Percentiles rank a stretch among this genome's conserved stretches.
These are phyloP conservation scores for Bombus haemorrhoidalis DNA, from an alignment of 1,140 invertebrate species.

Conservation along the genomic window DNA sequence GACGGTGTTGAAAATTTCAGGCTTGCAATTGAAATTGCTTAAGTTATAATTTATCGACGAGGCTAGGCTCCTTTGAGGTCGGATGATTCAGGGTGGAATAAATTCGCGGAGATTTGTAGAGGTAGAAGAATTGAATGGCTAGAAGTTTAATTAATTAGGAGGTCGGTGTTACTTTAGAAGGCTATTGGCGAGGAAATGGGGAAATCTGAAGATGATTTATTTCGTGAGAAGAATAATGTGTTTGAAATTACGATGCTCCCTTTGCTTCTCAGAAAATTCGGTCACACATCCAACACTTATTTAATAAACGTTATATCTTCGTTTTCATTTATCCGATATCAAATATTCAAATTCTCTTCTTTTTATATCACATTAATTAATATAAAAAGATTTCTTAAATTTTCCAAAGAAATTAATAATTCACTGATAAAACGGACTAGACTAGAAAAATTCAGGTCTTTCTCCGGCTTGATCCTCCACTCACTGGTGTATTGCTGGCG, in stretches of 20 bases:
- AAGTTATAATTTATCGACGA: constrained; percentile 17
- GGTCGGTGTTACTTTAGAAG: not conserved
- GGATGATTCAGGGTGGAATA: constrained; percentile 18
- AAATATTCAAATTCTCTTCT: not conserved
- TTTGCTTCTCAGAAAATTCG: not conserved
- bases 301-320: not conserved
- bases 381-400: too few relatives aligned
- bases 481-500: not conserved
- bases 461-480: not conserved
- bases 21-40: not conserved
- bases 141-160: not conserved
- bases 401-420: not conserved
- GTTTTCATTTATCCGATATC: not conserved
- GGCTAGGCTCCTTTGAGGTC: not conserved
- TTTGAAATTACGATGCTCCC: not conserved
- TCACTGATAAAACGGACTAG: not conserved
- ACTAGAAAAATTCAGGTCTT: not conserved
- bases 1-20: not conserved
- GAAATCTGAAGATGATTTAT: not conserved
- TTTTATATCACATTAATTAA: too few relatives aligned
- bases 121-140: not conserved
- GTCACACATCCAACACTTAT: not conserved
- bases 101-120: constrained; percentile 18
- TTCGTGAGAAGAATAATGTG: not conserved
- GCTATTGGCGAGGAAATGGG: not conserved